phyloP scores from a whole-genome alignment of 2,888 invertebrate genomes.

The Stramonita haemastoma region DNA sequence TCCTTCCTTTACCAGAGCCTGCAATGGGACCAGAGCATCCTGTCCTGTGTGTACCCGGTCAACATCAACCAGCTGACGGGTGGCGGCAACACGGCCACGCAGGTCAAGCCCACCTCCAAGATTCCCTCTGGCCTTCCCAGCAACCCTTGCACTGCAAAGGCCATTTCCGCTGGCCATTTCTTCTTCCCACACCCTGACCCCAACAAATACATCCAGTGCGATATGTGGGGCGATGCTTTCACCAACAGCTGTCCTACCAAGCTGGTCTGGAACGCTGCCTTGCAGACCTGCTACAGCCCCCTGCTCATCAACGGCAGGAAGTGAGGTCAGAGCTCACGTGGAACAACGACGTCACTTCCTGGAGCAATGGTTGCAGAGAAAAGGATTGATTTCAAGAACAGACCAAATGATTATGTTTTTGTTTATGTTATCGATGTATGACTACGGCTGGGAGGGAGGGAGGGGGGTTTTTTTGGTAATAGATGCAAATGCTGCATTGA shows the following conservation, averaged over 20 bases:
- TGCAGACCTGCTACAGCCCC: slow-evolving; percentile 62
- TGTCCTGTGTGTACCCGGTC: slow-evolving; percentile 59
- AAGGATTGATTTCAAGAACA: too few species aligned
- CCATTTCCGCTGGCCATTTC: slow-evolving; percentile 49
- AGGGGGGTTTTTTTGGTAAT: too few species aligned
- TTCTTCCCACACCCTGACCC: slow-evolving; percentile 62
- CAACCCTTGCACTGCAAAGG: slow-evolving; percentile 51
- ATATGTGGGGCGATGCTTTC: slow-evolving; percentile 62
- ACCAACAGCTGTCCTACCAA: slow-evolving; percentile 62
- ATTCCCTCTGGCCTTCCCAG: not conserved
- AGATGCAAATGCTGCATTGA: too few species aligned
- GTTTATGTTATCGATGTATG: too few species aligned
- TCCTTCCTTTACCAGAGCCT: slow-evolving; percentile 56
- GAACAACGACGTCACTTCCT: not conserved
- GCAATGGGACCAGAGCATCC: slow-evolving; percentile 62
- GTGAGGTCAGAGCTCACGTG: not conserved
- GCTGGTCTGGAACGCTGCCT: slow-evolving; percentile 63
- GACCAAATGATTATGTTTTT: too few species aligned
- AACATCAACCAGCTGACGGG: slow-evolving; percentile 18
- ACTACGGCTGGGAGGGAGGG: too few species aligned
- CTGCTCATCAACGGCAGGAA: slow-evolving; percentile 3
- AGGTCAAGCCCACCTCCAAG: not conserved
- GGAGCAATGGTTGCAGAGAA: too few species aligned
- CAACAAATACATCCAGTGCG: slow-evolving; percentile 68
- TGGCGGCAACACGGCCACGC: not conserved